Base-by-base conservation (phyloP, 2,797 vertebrate species). In the Ficedula albicollis region DNA sequence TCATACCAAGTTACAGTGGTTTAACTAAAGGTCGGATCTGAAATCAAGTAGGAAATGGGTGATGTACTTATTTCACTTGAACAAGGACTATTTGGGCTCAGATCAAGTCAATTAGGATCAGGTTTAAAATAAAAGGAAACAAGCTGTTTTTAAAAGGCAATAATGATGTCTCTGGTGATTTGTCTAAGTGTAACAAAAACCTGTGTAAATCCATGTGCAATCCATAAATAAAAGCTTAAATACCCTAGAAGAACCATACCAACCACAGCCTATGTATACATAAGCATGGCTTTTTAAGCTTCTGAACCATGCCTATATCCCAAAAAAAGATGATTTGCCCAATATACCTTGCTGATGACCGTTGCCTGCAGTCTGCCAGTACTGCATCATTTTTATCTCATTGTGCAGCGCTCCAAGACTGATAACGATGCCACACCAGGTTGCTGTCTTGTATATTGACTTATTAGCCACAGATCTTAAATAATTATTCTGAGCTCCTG, bases 401-500 rank as follows among this genome's bases (percentile, higher is more conserved):
- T 21, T 87, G 70, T 74, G 48, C 59, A 74, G 36, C 34, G 46
- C 59, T 74, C 26, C 62, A 84, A 67, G 54, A 56, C 25, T 73
- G 54, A 46, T 85, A 87, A 54, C n/a, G 64, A 48, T 29, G 56
- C 25, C 63, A 58, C 26, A 70, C 5, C 26, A 87, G 46, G 73
- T 46, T 87, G 46, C 79, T 51, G 34, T 46, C 54, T 86, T 67
- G 49, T 36, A 32, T 55, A 82, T 59, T 43, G 79, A 82, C 32
- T 89, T 84, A 54, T 73, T 90, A 94, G 51, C 49, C 74, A 73
- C 23, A 83, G 66, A 85, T 72, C 41, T 74, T 44, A 87, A 76
- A 85, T 91, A 79, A 89, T 91, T 95, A 86, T 87, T 87, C 56
- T 80, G 76, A 89, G 30, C 58, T 80, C 52, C 52, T 60, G 63